A percentile compares a stretch with the other conserved stretches of the same genome.
Evolutionary conservation across 2,797 vertebrate genomes (phyloP).

Genomic region (Halcyon smyrnensis): DNA sequence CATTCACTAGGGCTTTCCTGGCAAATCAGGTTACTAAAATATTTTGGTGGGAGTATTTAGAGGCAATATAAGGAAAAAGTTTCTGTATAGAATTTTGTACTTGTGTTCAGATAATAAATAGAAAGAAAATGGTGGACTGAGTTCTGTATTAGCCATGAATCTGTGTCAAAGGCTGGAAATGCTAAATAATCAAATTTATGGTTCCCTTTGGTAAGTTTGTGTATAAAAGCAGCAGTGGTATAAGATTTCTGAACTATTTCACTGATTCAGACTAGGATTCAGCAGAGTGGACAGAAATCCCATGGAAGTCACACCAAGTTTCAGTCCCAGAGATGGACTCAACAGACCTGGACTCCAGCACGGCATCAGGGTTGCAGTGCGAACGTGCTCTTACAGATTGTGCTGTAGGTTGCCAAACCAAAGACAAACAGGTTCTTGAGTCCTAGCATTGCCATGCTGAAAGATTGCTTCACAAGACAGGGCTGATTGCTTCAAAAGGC

Average conservation of each 20-base stretch:
- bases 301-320: not conserved
- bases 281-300: not conserved
- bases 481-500: not conserved
- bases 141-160: not conserved
- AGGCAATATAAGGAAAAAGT: not conserved
- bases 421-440: not conserved
- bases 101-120: not conserved
- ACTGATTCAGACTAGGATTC: not conserved
- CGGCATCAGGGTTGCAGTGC: fast-evolving
- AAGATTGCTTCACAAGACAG: not conserved
- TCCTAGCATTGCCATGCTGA: not conserved
- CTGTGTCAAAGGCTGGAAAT: not conserved
- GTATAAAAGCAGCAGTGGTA: not conserved
- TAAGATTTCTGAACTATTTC: not conserved
- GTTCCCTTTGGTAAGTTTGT: not conserved
- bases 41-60: not conserved
- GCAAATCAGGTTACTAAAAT: not conserved
- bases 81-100: not conserved
- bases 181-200: not conserved
- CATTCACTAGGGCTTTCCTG: not conserved
- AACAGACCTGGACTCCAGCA: not conserved
- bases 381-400: not conserved
- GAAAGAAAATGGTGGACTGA: not conserved
- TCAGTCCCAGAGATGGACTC: not conserved
- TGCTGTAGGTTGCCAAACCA: not conserved